Evolutionary conservation across 2,113 vertebrate species (phyloP), one percentile per base, ranked within the genome.

Genomic region (Colossoma macropomum): DNA sequence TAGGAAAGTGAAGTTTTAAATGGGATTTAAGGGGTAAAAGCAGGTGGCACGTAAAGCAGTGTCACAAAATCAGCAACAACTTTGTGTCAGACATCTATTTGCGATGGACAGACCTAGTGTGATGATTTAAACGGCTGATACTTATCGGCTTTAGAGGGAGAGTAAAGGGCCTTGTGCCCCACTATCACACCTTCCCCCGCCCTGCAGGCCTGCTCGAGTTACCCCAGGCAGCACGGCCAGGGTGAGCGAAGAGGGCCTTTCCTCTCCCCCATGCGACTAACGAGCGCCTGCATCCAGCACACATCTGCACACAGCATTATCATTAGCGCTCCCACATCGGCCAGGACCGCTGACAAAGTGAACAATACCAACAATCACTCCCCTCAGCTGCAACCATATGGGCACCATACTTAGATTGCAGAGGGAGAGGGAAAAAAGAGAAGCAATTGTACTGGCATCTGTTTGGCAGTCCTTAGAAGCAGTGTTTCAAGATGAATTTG

Each of bases 251-350:
- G 38, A 63, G 25, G 41, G 45, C 66, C 27, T 17, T 59, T 66
- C 75, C 30, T 68, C 60, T 82, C 80, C 62, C 72, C 45, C 17
- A 34, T 77, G 81, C 27, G 52, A 45, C 81, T 77, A 71, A 82
- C 72, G 65, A 70, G 80, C 70, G 50, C 75, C 72, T 86, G 81
- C 73, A 70, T 62, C 66, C 78, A 63, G 84, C 71, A 56, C 93
- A 94, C 94, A 95, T 94, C 94, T 95, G 94, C 94, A 93, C 90
- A 91, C 91, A 87, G 91, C 92, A 93, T 94, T 94, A 94, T 94
- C 94, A 94, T 95, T 93, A 95, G 92, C 87, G 86, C 85, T 90
- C 89, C 86, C 85, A 79, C 92, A 90, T 92, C 90, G 87, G 91
- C 84, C 89, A 93, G 92, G 91, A 93, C 91, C 88, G 92, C 93